Evolutionary conservation across 2,113 vertebrate species (phyloP), one percentile per base, ranked within the genome.

Genomic region (Setophaga kirtlandii): DNA sequence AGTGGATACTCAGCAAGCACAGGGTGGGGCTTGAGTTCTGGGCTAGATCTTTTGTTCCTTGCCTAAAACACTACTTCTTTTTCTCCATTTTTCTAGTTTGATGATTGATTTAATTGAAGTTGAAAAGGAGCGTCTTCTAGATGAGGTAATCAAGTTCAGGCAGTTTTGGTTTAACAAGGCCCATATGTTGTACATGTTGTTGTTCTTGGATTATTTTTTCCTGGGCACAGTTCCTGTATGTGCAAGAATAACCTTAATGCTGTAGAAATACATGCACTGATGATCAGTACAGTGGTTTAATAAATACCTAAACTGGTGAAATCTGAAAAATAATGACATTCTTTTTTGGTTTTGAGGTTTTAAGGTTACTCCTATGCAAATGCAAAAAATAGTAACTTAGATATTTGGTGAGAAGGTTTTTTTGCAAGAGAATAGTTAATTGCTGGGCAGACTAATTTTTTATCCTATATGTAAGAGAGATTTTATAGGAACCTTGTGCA

Each of bases 101-200:
- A 93, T 82, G 92, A 98, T 99, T 80, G 98, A 99, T 91, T 58
- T 99, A 67, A 91, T 74, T 33, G 99, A 99, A 96, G 96, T 99
- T 12, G 96, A 99, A 96, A 99, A 99, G 96, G 98, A 98, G 20
- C 98, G 98, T 95, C 98, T 98, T 73, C 97, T 99, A 21, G 99
- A 99, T 68, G 98, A 99, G 98, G 99, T 99, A 98, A 98, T 95
- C 64, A n/a, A 53, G 23, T 73, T 69, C 41, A 56, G 25, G 44
- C 47, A 71, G 10, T 65, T 87, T 20, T 41, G 41, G 17, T 6
- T 82, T 39, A 25, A 81, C 65, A 77, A 68, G 15, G 1, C 1
- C 6, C 11, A 2, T 35, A 2, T n/a, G 13, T 69, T 84, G 11
- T 35, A 13, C 39, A 22, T 39, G 6, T 44, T n/a, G 24, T 27